A percentile compares a stretch with the other conserved stretches of the same genome.
Conservation (phyloP, 2,888 invertebrate species). For the Agrotis clavis region DNA sequence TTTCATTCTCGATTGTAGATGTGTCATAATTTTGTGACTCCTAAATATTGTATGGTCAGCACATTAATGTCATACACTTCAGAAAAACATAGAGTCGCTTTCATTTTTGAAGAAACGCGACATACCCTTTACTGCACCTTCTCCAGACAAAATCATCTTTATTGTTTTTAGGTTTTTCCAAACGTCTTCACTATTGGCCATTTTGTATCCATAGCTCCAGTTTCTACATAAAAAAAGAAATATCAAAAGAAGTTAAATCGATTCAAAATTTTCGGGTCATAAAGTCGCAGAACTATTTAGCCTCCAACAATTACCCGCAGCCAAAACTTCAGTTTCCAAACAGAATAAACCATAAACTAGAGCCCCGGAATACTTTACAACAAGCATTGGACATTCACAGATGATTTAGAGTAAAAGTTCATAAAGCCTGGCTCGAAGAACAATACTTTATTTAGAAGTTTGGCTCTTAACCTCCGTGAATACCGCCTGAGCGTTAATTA, state of each 20-base stretch:
- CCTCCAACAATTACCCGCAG: not conserved
- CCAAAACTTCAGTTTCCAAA: constrained; percentile 12
- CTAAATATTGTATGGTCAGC: not conserved
- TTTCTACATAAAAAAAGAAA: no score
- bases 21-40: not conserved
- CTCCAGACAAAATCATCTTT: no score
- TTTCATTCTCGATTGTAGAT: not conserved
- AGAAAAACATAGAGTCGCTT: no score
- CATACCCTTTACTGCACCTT: no score
- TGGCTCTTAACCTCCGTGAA: constrained; percentile 43
- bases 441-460: constrained; percentile 64
- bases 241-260: not conserved
- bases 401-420: constrained; percentile 56
- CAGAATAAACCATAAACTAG: constrained; percentile 30
- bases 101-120: no score
- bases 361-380: constrained; percentile 52
- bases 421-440: constrained; percentile 42
- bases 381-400: constrained; percentile 42
- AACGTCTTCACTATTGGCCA: no score
- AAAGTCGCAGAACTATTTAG: not conserved
- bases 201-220: no score
- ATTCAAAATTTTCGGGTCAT: not conserved
- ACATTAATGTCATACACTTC: not conserved
- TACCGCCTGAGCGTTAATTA: constrained; percentile 52
- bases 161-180: no score